These are phyloP conservation scores for Cephus rjabovi DNA, from an alignment of 2,888 invertebrate species.

Conservation along the genomic window DNA sequence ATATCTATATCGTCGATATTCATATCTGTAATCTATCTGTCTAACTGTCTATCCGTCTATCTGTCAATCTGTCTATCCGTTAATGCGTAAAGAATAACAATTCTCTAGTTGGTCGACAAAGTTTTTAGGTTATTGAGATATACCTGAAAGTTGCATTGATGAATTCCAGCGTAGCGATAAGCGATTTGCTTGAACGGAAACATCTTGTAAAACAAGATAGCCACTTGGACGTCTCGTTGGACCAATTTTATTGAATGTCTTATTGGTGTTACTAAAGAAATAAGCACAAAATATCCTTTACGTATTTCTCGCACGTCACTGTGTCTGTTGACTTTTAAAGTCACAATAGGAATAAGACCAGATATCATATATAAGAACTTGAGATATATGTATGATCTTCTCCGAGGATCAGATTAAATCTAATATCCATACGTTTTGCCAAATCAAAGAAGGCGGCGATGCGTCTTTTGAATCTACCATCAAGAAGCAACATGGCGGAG, in stretches of 20 bases:
- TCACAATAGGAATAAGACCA: neutral
- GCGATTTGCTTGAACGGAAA: neutral
- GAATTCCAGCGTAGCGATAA: neutral
- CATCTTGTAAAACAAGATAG: neutral
- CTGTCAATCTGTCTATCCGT: constrained; percentile 21
- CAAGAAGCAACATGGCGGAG: neutral
- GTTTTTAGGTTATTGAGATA: neutral
- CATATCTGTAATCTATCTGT: neutral
- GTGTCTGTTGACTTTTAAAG: neutral
- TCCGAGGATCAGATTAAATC: neutral
- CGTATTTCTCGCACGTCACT: constrained; percentile 16
- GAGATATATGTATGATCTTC: neutral
- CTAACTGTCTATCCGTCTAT: neutral
- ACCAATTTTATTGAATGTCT: constrained; percentile 39
- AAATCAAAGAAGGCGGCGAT: neutral
- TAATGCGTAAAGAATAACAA: constrained; percentile 16
- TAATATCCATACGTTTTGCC: neutral
- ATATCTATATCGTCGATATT: neutral
- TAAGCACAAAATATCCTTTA: constrained; percentile 16
- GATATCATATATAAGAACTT: neutral
- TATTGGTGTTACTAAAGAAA: constrained; percentile 22
- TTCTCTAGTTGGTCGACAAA: neutral
- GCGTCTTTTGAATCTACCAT: neutral
- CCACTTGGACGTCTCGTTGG: constrained; percentile 15
- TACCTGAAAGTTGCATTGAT: neutral